Conservation (phyloP, 2,888 invertebrate genomes). For the Congeria kusceri region DNA sequence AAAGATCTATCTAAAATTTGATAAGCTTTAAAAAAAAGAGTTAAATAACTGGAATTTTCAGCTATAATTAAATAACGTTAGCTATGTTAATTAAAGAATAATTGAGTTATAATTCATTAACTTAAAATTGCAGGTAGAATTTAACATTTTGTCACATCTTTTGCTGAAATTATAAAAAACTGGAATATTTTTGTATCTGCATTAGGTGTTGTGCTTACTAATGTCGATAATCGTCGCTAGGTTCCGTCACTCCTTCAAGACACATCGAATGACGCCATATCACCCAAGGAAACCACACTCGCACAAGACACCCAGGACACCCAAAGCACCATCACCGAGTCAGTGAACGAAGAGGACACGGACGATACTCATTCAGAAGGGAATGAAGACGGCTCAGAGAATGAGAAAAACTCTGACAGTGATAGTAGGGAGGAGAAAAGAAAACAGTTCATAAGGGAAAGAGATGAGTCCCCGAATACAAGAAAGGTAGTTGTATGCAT, state of each 20-base stretch:
- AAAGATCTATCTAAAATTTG: too few relatives aligned
- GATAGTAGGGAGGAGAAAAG: constrained; percentile 44
- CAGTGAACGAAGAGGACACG: constrained; percentile 8
- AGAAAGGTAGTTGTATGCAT: too few relatives aligned
- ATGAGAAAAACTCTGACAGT: constrained; percentile 31
- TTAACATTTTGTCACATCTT: too few relatives aligned
- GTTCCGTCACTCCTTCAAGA: constrained; percentile 60
- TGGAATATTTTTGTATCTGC: too few relatives aligned
- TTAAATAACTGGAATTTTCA: too few relatives aligned
- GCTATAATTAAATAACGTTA: too few relatives aligned
- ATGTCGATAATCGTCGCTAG: constrained; percentile 23
- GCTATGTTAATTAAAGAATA: too few relatives aligned
- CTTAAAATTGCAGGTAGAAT: too few relatives aligned
- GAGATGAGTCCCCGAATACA: constrained; percentile 86
- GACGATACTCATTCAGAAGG: constrained; percentile 32
- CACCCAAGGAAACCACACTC: background rate
- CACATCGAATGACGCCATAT: background rate
- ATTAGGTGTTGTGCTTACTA: too few relatives aligned
- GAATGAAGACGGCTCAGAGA: constrained; percentile 80
- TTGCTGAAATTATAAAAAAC: too few relatives aligned
- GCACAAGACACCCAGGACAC: background rate
- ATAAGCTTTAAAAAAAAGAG: too few relatives aligned
- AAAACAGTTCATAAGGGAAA: constrained; percentile 76
- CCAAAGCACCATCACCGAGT: background rate
- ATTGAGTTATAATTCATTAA: too few relatives aligned